Base-by-base conservation (phyloP, 2,888 invertebrate genomes). In the Temnothorax rugatulus region DNA sequence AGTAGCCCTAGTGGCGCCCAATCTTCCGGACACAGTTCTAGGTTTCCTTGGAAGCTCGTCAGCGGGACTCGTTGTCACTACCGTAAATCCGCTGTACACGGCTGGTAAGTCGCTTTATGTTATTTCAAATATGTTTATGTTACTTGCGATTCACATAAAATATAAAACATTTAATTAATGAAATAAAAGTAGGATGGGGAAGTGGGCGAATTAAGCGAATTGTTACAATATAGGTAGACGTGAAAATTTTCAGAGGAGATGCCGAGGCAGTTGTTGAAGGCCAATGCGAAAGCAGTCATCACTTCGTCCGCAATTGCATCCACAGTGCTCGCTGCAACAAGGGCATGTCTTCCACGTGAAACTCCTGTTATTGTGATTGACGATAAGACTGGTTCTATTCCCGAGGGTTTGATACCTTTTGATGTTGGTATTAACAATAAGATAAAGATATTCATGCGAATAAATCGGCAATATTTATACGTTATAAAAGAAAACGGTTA, bases 31-130 rank as follows among this genome's bases (percentile, higher is more conserved):
- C 94, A 97, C 96, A 92, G 96, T 97, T 0, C 95, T 97, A 18
- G 96, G 96, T 1, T 93, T 96, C 13, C 92, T 97, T 91, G 98
- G 97, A 0, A 95, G 96, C 44, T 91, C 97, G 47, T 96, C 97
- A 91, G 97, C 97, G 63, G 97, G 97, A 0, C 95, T 97, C 1
- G 92, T 96, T 15, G 96, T 97, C 4, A 97, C 97, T 0, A 97
- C 97, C 0, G 95, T 98, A 9, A 98, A 98, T 95, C 97, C 98
- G 0, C 93, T 96, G 85, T 98, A 98, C 91, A 98, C 97, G 50
- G 91, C 92, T 74, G 95, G 95, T 95, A 85, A 92, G 90, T 47
- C 18, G 13, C 18, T 57, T 68, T 9, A 59, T n/a, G 8, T 50
- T 59, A 50, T 50, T 71, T 44, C 5, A 47, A 8, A 52, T 11